Percentiles rank a stretch among this genome's conserved stretches.
Conservation (phyloP, 2,797 vertebrate species). For the Helostoma temminkii region DNA sequence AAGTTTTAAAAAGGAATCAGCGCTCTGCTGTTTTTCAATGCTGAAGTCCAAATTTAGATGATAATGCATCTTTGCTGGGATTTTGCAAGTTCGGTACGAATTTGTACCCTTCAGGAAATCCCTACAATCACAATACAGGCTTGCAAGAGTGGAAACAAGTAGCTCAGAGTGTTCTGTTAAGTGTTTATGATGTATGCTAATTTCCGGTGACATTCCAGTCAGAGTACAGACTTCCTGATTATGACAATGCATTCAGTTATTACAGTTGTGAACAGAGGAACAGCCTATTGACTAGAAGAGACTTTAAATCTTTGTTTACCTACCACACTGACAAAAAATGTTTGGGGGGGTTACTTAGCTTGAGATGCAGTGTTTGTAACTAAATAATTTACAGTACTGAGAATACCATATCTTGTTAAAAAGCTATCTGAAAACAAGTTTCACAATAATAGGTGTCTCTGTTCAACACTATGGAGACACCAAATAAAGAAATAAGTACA, state of each 20-base stretch:
- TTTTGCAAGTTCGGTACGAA: neutral
- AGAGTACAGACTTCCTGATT: conserved; percentile 74
- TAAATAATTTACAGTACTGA: too few species aligned
- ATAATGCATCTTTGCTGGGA: too few species aligned
- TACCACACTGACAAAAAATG: too few species aligned
- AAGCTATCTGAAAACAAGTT: too few species aligned
- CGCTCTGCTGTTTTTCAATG: conserved; percentile 6
- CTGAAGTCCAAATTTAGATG: conserved; percentile 15
- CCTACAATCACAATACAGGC: conserved; percentile 4
- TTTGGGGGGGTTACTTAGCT: too few species aligned
- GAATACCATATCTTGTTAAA: too few species aligned
- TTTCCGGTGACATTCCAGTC: conserved; percentile 77
- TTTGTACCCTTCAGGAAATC: conserved; percentile 18
- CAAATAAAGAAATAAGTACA: too few species aligned
- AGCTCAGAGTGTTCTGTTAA: conserved; percentile 36
- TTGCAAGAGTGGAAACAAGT: conserved; percentile 34
- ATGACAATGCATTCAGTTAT: conserved; percentile 68
- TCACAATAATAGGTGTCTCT: too few species aligned
- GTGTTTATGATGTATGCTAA: conserved; percentile 57
- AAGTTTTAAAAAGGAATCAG: too few species aligned
- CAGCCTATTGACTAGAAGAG: conserved; percentile 8
- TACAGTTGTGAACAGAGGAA: conserved; percentile 12
- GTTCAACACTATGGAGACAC: too few species aligned
- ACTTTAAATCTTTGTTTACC: conserved; percentile 38
- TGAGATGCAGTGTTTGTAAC: too few species aligned